These are phyloP conservation scores for Caenorhabditis sp. DNA, from an alignment of 2,888 invertebrate genomes.

Conservation along the genomic window DNA sequence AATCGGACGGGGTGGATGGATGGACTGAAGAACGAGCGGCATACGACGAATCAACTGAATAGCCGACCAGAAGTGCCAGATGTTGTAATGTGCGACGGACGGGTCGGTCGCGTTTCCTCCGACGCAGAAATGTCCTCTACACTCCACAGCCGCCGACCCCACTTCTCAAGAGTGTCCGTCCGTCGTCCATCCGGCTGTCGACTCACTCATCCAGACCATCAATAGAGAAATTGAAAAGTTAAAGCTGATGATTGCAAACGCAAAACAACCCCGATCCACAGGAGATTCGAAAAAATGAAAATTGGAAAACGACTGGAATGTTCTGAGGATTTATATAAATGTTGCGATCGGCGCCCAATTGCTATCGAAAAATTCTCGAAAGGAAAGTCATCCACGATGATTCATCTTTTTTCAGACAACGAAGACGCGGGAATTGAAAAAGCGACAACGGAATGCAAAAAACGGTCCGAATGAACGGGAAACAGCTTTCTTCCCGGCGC, in stretches of 20 bases:
- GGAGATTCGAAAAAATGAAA: slow-evolving; percentile 2
- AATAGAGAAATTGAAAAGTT: slow-evolving; percentile 20
- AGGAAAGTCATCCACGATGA: slow-evolving; percentile 17
- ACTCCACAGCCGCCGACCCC: slow-evolving; percentile 42
- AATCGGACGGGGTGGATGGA: slow-evolving; percentile 4
- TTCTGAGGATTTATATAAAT: neutral
- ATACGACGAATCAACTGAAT: slow-evolving; percentile 26
- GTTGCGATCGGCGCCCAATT: too few species aligned
- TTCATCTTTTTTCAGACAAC: slow-evolving; percentile 29
- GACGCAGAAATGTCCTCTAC: slow-evolving; percentile 48
- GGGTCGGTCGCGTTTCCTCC: slow-evolving; percentile 41
- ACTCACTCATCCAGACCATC: slow-evolving; percentile 29
- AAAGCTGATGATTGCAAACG: neutral
- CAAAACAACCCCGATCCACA: neutral
- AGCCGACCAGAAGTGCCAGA: slow-evolving; percentile 49
- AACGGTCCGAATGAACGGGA: slow-evolving; percentile 22
- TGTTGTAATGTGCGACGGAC: slow-evolving; percentile 58
- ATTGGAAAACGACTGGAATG: neutral
- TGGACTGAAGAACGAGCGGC: slow-evolving; percentile 18
- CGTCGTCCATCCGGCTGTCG: slow-evolving; percentile 37
- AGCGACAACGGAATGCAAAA: slow-evolving; percentile 16
- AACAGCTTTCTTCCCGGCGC: slow-evolving; percentile 11
- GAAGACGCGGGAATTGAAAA: slow-evolving; percentile 3
- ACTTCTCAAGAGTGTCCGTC: slow-evolving; percentile 60
- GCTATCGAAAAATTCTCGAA: slow-evolving; percentile 22